Percentiles rank a stretch among this genome's conserved stretches.
Evolutionary conservation across 2,797 vertebrate genomes (phyloP).

Genomic region (Alexandromys oeconomus): DNA sequence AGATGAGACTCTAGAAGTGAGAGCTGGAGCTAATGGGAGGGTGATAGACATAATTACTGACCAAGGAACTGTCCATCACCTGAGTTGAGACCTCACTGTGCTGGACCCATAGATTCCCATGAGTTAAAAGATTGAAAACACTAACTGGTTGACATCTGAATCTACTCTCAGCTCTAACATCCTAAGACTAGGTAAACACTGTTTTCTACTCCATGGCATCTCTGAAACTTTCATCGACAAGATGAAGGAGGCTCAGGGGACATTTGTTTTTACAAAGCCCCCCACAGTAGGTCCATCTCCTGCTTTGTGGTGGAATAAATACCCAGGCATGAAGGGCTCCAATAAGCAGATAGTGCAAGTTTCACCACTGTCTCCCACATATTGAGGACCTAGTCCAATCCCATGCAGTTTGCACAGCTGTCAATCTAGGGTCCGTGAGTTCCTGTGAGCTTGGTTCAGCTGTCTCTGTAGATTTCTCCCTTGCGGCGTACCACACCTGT

Average conservation of each 20-base stretch:
- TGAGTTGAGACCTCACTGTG: neutral
- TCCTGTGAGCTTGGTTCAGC: too few species aligned
- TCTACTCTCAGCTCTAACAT: neutral
- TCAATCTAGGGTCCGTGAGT: too few species aligned
- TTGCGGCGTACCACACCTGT: too few species aligned
- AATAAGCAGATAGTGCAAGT: too few species aligned
- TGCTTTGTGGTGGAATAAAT: neutral
- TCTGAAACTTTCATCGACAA: neutral
- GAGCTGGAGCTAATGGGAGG: neutral
- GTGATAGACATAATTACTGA: neutral
- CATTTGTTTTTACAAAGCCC: slow-evolving; percentile 26
- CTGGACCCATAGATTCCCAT: neutral
- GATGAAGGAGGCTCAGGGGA: neutral
- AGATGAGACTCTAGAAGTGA: neutral
- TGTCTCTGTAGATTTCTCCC: too few species aligned
- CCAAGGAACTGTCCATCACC: neutral
- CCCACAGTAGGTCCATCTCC: neutral
- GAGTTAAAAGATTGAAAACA: neutral
- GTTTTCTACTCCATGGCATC: neutral
- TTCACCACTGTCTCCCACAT: too few species aligned
- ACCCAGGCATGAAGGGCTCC: neutral
- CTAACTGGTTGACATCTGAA: neutral
- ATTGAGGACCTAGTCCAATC: too few species aligned
- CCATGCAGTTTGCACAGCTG: too few species aligned
- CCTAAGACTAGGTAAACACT: neutral